Conservation (phyloP, 2,797 vertebrate genomes). For the Cyprinodon diabolis region DNA sequence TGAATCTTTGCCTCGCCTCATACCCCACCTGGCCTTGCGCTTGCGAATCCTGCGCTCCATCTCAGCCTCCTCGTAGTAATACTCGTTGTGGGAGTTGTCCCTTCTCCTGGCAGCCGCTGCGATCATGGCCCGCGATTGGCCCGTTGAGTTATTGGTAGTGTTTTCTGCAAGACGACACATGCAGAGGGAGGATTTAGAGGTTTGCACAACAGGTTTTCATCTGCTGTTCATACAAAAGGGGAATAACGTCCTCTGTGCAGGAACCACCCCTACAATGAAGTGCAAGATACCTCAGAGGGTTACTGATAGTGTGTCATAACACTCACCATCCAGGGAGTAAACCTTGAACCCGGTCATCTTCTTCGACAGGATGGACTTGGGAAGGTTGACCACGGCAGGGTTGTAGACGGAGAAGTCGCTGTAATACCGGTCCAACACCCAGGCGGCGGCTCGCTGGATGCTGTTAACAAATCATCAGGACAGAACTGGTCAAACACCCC, state of each 20-base stretch:
- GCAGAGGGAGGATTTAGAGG: background rate
- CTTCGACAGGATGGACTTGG: conserved; percentile 95
- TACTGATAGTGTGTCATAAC: background rate
- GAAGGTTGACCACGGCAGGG: conserved; percentile 94
- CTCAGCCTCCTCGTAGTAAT: conserved; percentile 92
- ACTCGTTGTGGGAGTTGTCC: conserved; percentile 93
- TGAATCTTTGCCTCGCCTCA: background rate
- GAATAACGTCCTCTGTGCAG: background rate
- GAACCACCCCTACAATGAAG: background rate
- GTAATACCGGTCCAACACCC: conserved; percentile 97
- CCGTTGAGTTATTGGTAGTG: conserved; percentile 87
- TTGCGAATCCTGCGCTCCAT: conserved; percentile 89
- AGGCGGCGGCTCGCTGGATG: conserved; percentile 93
- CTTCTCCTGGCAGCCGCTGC: conserved; percentile 87
- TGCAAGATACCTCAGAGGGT: background rate
- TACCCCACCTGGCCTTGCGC: conserved; percentile 87
- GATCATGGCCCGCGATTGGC: conserved; percentile 89
- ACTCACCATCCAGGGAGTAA: conserved; percentile 87
- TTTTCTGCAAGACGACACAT: conserved; percentile 77
- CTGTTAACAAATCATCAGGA: conserved; percentile 66
- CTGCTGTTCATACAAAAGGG: background rate
- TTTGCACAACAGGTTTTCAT: conserved; percentile 18
- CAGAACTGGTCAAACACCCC: conserved; percentile 9
- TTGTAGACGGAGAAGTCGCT: conserved; percentile 96
- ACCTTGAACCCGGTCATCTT: conserved; percentile 98